Base-by-base conservation (phyloP, 2,888 invertebrate genomes). In the Furcula furcula region DNA sequence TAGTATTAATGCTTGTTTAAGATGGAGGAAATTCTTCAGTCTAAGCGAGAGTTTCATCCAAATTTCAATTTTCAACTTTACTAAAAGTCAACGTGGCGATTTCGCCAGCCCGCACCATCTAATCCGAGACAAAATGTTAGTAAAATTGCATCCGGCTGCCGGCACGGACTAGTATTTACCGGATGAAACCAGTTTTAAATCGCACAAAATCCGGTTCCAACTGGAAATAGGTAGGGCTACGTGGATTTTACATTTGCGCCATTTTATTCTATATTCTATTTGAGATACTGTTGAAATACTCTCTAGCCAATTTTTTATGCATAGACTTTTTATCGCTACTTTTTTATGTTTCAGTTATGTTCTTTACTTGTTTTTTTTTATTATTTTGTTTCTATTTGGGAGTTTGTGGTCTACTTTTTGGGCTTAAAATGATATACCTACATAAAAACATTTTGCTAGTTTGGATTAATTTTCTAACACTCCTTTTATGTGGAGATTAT, bases 141-240 rank as follows among this genome's bases (percentile, higher is more conserved):
- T 40, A 42, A 55, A 56, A 60, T 60, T 65, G 58, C 59, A 58
- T 59, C 56, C 58, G 45, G 46, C 42, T 54, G 44, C 55, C 54
- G 42, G 55, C 41, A 36, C 51, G 34, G 56, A 55, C 60, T 55
- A 39, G 65, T 61, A 64, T 65, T 67, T 64, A 65, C 60, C 54
- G 58, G 62, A 66, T 64, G 52, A 51, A 65, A 61, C 62, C 57
- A 47, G 60, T 62, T 67, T 65, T 65, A 64, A 65, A 63, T 58
- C 59, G 51, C 50, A 55, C 51, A 59, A 63, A 21, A 60, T 60
- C 65, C 51, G 44, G 45, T 54, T 47, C 55, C 53, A 51, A 54
- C 38, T 16, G 23, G 40, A 41, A 28, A 51, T 37, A 29, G 40
- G 34, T 35, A 37, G 51, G 48, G 54, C 45, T 50, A 43, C 56